Evolutionary conservation across 2,113 vertebrate species (phyloP), one percentile per base, ranked within the genome.

Genomic region (Scomber scombrus): DNA sequence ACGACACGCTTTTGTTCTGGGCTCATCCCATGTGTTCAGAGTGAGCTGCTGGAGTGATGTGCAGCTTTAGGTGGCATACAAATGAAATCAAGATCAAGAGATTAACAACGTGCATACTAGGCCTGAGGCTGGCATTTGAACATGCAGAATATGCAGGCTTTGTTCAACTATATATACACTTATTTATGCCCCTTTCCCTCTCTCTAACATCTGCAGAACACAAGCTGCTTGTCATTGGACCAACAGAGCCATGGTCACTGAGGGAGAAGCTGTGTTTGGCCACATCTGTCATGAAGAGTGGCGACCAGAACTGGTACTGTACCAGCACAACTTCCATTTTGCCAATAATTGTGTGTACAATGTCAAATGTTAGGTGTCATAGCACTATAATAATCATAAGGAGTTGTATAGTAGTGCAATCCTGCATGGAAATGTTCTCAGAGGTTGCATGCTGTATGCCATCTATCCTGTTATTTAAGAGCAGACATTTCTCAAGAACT

Each of bases 221-320:
- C 94, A 99, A 98, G 88, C 93, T 98, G 88, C 93, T 97, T 85
- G 96, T 95, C 85, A 94, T 95, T 87, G 97, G 97, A 82, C 97
- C 98, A 43, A 96, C 97, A 10, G 98, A 99, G 87, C 97, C 97
- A 31, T 99, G 98, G 97, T 98, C 98, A 57, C 95, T 98, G 85
- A 96, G 97, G 64, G 98, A 99, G 93, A 99, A 99, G 87, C 93
- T 99, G 65, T 99, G 98, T 91, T 94, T 99, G 89, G 98, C 98
- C 43, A 97, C 98, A 67, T 99, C 98, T 55, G 98, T 99, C 82
- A 99, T 99, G 97, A 96, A 97, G 84, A 99, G 98, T 80, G 98
- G 98, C 31, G 97, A 99, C 94, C 97, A 99, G 93, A 99, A 99
- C 93, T 99, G 98, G 98, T 99, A 93, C 93, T 72, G 34, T n/a